A percentile compares a stretch with the other conserved stretches of the same genome.
These are phyloP conservation scores for Thripadectes ignobilis DNA, from an alignment of 2,797 vertebrate genomes.

Conservation along the genomic window DNA sequence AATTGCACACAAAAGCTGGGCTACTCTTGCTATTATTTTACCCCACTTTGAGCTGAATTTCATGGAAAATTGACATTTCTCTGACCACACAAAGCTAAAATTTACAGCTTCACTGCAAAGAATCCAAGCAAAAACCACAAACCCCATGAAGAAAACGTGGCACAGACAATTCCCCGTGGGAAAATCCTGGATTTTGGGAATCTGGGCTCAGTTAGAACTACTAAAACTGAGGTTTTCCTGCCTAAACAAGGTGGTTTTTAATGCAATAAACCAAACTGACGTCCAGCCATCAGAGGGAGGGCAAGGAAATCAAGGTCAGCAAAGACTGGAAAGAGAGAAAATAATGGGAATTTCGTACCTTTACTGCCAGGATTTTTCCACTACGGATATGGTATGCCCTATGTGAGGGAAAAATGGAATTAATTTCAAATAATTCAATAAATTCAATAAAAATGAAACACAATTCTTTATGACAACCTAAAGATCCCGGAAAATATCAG, in stretches of 20 bases:
- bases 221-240: background rate
- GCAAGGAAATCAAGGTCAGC: background rate
- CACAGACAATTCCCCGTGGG: background rate
- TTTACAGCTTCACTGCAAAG: background rate
- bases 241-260: background rate
- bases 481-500: background rate
- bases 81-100: background rate
- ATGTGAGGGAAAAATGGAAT: slow-evolving; percentile 21
- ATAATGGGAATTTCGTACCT: slow-evolving; percentile 82
- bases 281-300: background rate
- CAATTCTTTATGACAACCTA: background rate
- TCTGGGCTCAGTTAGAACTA: background rate
- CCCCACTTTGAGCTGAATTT: background rate
- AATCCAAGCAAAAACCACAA: background rate
- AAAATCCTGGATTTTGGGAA: background rate
- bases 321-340: background rate
- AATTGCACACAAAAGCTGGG: too few relatives aligned
- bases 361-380: slow-evolving; percentile 93
- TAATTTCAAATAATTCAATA: background rate
- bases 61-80: background rate
- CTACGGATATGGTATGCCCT: slow-evolving; percentile 93
- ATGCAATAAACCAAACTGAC: background rate
- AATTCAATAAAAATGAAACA: background rate
- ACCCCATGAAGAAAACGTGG: too few relatives aligned
- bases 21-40: background rate